Evolutionary conservation across 2,888 invertebrate genomes (phyloP).

Genomic region (Cantharis rufa): DNA sequence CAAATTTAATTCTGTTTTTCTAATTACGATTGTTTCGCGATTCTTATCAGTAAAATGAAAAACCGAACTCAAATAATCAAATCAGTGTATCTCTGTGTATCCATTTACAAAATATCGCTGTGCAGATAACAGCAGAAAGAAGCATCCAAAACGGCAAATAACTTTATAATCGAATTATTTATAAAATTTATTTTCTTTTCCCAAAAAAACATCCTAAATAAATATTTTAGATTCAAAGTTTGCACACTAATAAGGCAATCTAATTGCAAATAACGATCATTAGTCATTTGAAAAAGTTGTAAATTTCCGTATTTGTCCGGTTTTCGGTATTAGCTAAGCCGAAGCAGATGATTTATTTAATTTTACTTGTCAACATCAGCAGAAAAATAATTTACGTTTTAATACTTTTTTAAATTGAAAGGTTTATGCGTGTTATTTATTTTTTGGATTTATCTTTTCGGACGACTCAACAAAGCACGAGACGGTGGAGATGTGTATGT

Average conservation of each 20-base stretch:
- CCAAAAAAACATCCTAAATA: neutral
- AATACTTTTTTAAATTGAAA: neutral
- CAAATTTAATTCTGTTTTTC: neutral
- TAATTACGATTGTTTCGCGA: neutral
- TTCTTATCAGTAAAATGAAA: neutral
- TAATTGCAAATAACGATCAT: neutral
- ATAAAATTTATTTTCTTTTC: neutral
- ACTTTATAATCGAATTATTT: neutral
- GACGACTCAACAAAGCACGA: neutral
- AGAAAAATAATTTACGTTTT: neutral
- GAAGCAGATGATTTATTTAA: neutral
- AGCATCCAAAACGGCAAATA: too few relatives aligned
- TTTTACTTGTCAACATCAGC: neutral
- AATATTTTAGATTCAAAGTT: neutral
- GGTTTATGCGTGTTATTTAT: neutral
- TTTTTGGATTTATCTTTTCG: neutral
- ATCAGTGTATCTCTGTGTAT: neutral
- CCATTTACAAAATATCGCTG: neutral
- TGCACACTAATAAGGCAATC: neutral
- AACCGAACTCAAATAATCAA: neutral
- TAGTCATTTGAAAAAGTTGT: neutral
- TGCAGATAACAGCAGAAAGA: neutral
- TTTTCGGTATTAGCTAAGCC: neutral
- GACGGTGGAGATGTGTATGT: neutral
- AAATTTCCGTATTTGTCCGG: neutral